A percentile compares a stretch with the other conserved stretches of the same genome.
Evolutionary conservation across 2,797 vertebrate species (phyloP).

Genomic region (Phataginus tetradactyla): DNA sequence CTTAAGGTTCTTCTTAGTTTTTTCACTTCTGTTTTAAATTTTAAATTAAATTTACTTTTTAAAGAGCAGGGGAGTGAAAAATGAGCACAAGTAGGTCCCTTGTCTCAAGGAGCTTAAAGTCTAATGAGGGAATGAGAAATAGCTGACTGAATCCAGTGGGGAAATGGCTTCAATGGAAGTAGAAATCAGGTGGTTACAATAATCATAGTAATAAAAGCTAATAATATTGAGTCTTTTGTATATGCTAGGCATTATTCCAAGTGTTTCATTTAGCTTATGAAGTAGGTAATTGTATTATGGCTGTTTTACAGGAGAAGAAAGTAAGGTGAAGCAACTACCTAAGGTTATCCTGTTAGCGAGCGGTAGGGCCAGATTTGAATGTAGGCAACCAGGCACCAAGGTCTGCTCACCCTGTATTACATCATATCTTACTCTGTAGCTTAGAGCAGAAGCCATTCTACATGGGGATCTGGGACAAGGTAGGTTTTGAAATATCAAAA

Average conservation of each 20-base stretch:
- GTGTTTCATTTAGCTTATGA: neutral
- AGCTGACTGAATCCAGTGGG: neutral
- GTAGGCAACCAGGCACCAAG: neutral
- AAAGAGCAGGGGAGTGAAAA: neutral
- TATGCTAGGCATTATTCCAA: neutral
- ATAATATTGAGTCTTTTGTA: neutral
- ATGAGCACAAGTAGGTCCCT: neutral
- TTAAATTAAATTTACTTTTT: neutral
- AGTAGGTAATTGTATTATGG: neutral
- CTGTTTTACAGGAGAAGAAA: neutral
- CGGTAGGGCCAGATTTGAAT: neutral
- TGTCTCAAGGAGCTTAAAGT: neutral
- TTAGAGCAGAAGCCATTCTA: neutral
- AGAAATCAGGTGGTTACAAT: neutral
- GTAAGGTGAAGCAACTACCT: neutral
- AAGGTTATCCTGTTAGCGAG: neutral
- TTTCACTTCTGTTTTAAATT: neutral
- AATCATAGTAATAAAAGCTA: neutral
- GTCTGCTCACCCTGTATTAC: fast-evolving
- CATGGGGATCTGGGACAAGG: neutral
- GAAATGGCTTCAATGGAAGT: neutral
- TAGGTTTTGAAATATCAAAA: neutral
- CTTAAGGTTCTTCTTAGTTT: neutral
- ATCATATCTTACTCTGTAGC: neutral
- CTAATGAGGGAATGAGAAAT: neutral